Conservation (phyloP, 2,113 vertebrate species). For the Willisornis vidua region DNA sequence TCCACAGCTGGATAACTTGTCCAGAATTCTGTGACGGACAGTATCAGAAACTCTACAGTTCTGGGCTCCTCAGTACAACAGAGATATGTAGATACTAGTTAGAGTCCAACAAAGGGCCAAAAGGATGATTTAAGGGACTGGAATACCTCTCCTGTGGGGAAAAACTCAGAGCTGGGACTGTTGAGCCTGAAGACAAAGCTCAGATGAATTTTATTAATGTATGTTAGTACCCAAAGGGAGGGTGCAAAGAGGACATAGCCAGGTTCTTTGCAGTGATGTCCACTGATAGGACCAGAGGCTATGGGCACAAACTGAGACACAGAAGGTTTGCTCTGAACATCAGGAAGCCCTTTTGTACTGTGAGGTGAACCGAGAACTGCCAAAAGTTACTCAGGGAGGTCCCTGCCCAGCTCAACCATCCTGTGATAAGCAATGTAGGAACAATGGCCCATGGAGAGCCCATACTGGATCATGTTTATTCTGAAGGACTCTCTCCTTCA, state of each 20-base stretch:
- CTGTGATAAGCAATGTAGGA: not conserved
- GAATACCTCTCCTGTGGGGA: not conserved
- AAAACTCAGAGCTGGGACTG: not conserved
- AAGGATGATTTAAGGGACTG: not conserved
- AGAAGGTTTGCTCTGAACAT: too few species aligned
- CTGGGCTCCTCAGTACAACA: not conserved
- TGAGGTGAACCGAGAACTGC: not conserved
- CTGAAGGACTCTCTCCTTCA: not conserved
- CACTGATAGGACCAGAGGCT: not conserved
- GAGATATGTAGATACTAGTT: not conserved
- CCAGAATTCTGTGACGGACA: not conserved
- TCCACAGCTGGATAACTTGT: not conserved
- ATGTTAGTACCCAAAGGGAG: not conserved
- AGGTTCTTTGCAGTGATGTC: not conserved
- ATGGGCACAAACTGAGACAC: not conserved
- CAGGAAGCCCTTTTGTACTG: not conserved
- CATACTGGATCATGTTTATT: not conserved
- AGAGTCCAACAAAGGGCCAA: not conserved
- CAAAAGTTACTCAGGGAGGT: accelerated
- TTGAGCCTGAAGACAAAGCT: not conserved
- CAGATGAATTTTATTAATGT: too few species aligned
- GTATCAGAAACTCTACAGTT: not conserved
- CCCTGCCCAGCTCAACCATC: not conserved
- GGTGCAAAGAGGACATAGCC: not conserved
- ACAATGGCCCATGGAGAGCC: not conserved